Evolutionary conservation across 2,113 vertebrate genomes (phyloP).

Genomic region (Isurus oxyrinchus): DNA sequence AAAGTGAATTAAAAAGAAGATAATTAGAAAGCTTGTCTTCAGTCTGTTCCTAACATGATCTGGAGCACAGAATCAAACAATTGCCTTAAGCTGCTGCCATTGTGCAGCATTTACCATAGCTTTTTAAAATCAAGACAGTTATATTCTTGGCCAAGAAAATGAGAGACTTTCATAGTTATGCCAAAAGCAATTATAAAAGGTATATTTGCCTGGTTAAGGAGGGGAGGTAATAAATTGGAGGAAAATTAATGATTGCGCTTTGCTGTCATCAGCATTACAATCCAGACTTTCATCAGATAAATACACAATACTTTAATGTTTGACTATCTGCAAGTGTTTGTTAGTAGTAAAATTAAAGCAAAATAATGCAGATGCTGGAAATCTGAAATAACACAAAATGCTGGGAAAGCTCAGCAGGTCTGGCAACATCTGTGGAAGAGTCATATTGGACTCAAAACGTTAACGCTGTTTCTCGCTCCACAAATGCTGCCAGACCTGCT

Average conservation of each 20-base stretch:
- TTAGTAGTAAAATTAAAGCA: not conserved
- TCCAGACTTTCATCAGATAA: not conserved
- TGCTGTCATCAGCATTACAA: not conserved
- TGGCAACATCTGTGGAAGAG: too few species aligned
- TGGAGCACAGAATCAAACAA: not conserved
- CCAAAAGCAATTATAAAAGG: not conserved
- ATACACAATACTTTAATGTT: not conserved
- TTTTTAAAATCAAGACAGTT: not conserved
- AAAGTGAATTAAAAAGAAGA: not conserved
- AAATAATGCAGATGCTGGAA: too few species aligned
- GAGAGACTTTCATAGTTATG: not conserved
- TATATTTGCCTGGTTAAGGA: not conserved
- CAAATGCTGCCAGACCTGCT: too few species aligned
- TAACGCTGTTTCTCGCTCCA: too few species aligned
- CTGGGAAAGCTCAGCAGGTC: too few species aligned
- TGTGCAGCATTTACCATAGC: not conserved
- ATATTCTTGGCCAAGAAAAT: not conserved
- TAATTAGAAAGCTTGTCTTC: not conserved
- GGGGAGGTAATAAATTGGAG: not conserved
- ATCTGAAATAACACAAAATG: too few species aligned
- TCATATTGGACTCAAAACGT: too few species aligned
- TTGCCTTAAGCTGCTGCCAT: not conserved
- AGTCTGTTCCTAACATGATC: not conserved
- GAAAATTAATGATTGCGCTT: slow-evolving; percentile 3
- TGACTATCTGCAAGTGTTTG: not conserved